Evolutionary conservation across 1,140 invertebrate species (phyloP).

Genomic region (Thaumatotibia leucotreta): DNA sequence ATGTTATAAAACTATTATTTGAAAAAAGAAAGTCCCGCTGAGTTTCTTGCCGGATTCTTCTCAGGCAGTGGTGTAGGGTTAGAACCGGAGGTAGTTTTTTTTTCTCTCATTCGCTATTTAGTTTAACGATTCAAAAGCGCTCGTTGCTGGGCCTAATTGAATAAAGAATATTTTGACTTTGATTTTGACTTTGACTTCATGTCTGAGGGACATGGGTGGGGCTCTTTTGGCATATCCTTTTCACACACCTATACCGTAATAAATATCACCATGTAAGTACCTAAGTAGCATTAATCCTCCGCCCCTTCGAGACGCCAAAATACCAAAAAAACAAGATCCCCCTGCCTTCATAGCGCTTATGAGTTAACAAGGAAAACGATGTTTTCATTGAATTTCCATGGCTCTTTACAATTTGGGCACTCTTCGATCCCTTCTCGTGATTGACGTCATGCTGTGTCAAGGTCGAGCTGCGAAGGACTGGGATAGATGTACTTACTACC

Average conservation of each 20-base stretch:
- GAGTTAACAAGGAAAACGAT: not conserved
- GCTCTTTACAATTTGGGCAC: not conserved
- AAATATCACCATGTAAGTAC: not conserved
- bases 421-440: conserved; percentile 17
- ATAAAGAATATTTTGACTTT: too few species aligned
- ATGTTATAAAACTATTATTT: too few species aligned
- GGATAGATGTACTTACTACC: not conserved
- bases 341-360: not conserved
- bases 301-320: not conserved
- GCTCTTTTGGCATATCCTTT: not conserved
- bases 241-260: not conserved
- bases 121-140: too few species aligned
- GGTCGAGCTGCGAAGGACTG: conserved; percentile 15
- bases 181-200: too few species aligned
- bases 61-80: too few species aligned
- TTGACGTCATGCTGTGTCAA: conserved; percentile 34
- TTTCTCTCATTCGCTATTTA: too few species aligned
- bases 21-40: too few species aligned
- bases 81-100: too few species aligned
- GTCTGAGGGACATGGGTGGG: too few species aligned
- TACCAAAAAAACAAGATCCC: not conserved
- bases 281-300: not conserved
- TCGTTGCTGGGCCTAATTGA: too few species aligned
- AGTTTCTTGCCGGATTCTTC: too few species aligned
- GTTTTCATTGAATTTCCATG: not conserved